A percentile compares a stretch with the other conserved stretches of the same genome.
These are phyloP conservation scores for Thalassophryne amazonica DNA, from an alignment of 2,797 vertebrate genomes.

Conservation along the genomic window DNA sequence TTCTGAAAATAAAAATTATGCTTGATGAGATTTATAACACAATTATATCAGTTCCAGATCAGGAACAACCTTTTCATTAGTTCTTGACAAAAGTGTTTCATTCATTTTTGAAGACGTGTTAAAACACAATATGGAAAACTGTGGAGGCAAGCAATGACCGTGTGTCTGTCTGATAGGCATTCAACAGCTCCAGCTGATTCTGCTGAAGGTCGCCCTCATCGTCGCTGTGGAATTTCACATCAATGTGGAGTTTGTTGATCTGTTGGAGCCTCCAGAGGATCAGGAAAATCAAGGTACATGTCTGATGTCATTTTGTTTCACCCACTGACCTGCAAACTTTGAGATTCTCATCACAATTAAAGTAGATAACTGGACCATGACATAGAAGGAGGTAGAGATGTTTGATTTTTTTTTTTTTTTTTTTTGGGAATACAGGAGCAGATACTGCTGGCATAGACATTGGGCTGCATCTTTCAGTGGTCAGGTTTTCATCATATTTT, in stretches of 20 bases:
- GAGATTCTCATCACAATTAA: background rate
- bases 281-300: slow-evolving; percentile 89
- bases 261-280: slow-evolving; percentile 92
- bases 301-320: slow-evolving; percentile 3
- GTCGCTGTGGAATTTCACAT: slow-evolving; percentile 94
- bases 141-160: too few relatives aligned
- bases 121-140: too few relatives aligned
- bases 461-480: background rate
- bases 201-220: slow-evolving; percentile 94
- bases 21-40: too few relatives aligned
- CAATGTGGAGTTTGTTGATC: slow-evolving; percentile 91
- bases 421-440: too few relatives aligned
- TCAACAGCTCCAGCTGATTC: slow-evolving; percentile 93
- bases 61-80: too few relatives aligned
- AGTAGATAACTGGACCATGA: background rate
- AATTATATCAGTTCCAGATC: too few relatives aligned
- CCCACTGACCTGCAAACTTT: background rate
- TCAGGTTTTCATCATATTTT: too few relatives aligned
- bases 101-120: too few relatives aligned
- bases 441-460: background rate
- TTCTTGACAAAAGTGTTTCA: too few relatives aligned
- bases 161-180: slow-evolving; percentile 81
- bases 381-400: background rate
- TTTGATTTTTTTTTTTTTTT: too few relatives aligned
- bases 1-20: too few relatives aligned